These are phyloP conservation scores for Drosophila lacicola DNA, from an alignment of 2,888 invertebrate species.

Conservation along the genomic window DNA sequence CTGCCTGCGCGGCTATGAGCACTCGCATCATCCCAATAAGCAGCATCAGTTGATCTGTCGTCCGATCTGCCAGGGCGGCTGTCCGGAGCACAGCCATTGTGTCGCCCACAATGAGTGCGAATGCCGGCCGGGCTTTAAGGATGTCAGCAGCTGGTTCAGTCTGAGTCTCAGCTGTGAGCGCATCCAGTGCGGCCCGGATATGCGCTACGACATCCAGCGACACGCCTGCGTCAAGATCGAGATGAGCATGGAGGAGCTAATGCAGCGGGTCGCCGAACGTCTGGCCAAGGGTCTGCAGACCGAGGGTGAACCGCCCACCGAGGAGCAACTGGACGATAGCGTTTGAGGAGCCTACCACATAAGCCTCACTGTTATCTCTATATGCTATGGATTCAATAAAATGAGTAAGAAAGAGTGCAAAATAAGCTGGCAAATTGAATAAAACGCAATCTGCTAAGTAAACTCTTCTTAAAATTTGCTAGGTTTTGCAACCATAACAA, in stretches of 20 bases:
- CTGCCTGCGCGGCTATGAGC: constrained; percentile 80
- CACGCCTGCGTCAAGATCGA: constrained; percentile 74
- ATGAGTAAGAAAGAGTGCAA: neutral
- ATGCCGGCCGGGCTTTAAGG: constrained; percentile 84
- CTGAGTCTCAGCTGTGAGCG: constrained; percentile 71
- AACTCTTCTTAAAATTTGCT: too few relatives aligned
- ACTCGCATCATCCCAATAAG: constrained; percentile 73
- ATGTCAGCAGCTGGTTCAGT: constrained; percentile 73
- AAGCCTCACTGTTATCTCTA: neutral
- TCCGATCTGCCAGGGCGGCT: constrained; percentile 80
- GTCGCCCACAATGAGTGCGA: constrained; percentile 81
- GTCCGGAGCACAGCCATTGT: constrained; percentile 80
- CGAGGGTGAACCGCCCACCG: constrained; percentile 8
- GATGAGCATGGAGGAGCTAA: constrained; percentile 82
- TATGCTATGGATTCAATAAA: constrained; percentile 30
- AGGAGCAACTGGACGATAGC: constrained; percentile 19
- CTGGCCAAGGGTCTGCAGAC: constrained; percentile 66
- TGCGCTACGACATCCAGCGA: constrained; percentile 72
- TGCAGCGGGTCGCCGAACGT: constrained; percentile 78
- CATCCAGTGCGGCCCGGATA: constrained; percentile 75
- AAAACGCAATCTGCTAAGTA: too few relatives aligned
- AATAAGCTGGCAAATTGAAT: too few relatives aligned
- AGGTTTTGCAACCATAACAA: too few relatives aligned
- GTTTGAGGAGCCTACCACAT: neutral
- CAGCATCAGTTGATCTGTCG: constrained; percentile 76